A percentile compares a stretch with the other conserved stretches of the same genome.
Conservation (phyloP, 2,888 invertebrate genomes). For the Ectemnius continuus region DNA sequence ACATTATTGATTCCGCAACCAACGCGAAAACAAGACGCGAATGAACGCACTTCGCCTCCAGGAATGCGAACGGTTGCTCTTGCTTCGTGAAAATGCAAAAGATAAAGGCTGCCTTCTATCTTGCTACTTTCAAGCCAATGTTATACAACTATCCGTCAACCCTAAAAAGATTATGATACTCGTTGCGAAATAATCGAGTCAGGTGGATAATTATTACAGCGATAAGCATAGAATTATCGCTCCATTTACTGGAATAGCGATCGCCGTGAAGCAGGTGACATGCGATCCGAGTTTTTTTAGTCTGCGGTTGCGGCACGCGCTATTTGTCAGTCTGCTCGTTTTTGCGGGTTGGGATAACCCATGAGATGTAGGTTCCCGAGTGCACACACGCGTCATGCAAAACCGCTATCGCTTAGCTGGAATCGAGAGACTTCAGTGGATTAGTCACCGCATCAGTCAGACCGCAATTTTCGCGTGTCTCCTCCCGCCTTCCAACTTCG, state of each 20-base stretch:
- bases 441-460: conserved; percentile 1
- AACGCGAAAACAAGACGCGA: conserved; percentile 6
- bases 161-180: too few species aligned
- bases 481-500: background rate
- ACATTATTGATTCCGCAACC: conserved; percentile 21
- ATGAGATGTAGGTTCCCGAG: background rate
- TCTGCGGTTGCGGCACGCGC: background rate
- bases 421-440: background rate
- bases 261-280: too few species aligned
- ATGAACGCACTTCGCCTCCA: background rate
- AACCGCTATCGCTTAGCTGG: background rate
- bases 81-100: too few species aligned
- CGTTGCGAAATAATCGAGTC: too few species aligned
- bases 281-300: background rate
- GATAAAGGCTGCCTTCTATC: too few species aligned
- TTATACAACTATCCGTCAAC: too few species aligned
- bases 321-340: background rate
- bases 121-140: too few species aligned
- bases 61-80: conserved; percentile 2
- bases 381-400: background rate
- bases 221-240: too few species aligned
- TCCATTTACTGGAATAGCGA: too few species aligned
- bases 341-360: background rate
- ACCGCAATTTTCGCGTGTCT: background rate
- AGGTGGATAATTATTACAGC: too few species aligned